Base-by-base conservation (phyloP, 2,113 vertebrate genomes). In the Bufo bufo region DNA sequence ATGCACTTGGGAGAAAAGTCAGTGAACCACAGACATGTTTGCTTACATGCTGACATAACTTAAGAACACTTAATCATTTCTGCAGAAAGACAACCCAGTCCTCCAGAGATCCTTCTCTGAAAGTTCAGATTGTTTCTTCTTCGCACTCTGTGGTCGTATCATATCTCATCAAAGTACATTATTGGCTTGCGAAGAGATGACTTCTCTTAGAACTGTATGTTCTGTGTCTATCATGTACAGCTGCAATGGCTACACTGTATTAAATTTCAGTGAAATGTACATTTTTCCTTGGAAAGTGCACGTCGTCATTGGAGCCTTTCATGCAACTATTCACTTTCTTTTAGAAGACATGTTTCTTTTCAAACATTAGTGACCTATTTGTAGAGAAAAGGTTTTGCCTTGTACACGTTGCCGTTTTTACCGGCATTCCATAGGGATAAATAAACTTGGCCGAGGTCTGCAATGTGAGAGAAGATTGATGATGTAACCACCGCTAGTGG, bases 301-400 rank as follows among this genome's bases (percentile, higher is more conserved):
- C 11, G 75, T 4, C 49, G 56, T 54, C 50, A 13, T 23, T 14
- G 17, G 20, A 56, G n/a, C 50, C 77, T 78, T 63, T 63, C 56
- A 43, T 82, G n/a, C 56, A 20, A 63, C 17, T 5, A 43, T 63
- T 63, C 50, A 20, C 79, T 61, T 61, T 45, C 79, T 20, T 78
- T 45, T 7, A 58, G n/a, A 82, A 63, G 33, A 82, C 16, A 3
- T 19, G 79, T 82, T 82, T 45, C 58, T 82, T 82, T 82, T 82
- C 23, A 61, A 61, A 63, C 58, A 82, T 63, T 33, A 23, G 5
- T 82, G 54, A 82, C 79, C 43, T 20, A 17, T 5, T 63, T 81
- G 56, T 9, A 23, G 14, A 17, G 33, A 45, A n/a, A 81, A 63
- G 54, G 58, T 63, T 61, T 63, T 6, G 58, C 20, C 58, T 63